Conservation (phyloP, 2,113 vertebrate species). For the Microcebus griseorufus region DNA sequence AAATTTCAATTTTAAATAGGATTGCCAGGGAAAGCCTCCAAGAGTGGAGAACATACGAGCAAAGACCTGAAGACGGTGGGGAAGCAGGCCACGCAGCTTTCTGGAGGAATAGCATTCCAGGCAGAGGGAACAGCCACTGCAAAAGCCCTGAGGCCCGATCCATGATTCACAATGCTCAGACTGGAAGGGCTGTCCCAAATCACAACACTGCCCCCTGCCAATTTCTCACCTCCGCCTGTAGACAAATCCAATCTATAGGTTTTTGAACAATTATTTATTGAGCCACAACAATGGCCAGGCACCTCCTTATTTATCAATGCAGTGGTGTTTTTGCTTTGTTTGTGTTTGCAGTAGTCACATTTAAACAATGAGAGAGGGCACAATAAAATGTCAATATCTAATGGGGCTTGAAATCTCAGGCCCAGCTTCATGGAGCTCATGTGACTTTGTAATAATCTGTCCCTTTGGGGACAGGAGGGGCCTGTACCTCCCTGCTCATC, state of each 20-base stretch:
- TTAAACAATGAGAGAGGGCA: background rate
- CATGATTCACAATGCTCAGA: background rate
- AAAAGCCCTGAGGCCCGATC: background rate
- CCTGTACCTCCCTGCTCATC: background rate
- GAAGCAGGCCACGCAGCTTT: background rate
- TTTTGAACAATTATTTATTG: background rate
- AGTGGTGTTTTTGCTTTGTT: background rate
- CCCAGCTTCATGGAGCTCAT: background rate
- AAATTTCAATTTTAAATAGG: background rate
- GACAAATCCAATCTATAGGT: background rate
- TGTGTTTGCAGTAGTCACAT: background rate
- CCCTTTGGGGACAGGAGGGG: background rate
- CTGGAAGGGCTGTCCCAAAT: background rate
- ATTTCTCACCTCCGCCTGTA: background rate
- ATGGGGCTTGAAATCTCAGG: background rate
- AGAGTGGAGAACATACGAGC: background rate
- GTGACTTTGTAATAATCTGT: background rate
- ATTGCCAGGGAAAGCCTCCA: background rate
- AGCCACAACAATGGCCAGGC: background rate
- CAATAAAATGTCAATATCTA: background rate
- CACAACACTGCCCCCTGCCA: fast-evolving
- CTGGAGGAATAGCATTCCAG: background rate
- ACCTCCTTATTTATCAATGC: background rate
- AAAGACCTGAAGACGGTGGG: background rate
- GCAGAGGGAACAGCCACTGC: background rate